Base-by-base conservation (phyloP, 2,113 vertebrate species). In the Chamaea fasciata region DNA sequence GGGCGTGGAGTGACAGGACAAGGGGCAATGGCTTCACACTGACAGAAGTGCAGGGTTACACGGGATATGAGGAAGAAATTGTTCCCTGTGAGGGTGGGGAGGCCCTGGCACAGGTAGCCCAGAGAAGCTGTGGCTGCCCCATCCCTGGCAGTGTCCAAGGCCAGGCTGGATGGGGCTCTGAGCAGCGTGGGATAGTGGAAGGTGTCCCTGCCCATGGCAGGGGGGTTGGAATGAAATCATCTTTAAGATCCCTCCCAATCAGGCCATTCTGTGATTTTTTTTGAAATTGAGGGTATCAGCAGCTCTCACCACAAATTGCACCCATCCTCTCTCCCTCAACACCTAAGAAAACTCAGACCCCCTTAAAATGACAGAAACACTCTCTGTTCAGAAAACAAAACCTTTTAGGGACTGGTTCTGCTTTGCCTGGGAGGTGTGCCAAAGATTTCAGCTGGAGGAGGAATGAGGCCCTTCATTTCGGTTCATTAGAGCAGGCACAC, bases 341-440 rank as follows among this genome's bases (percentile, higher is more conserved):
- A 94, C 18, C 67, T 77, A 93, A 59, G 83, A 74, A 94, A 93
- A 94, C n/a, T 92, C 88, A 86, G 83, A 93, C 13, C 37, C 55
- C 70, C 55, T 95, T 88, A 76, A 94, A 93, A 91, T n/a, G 46
- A 80, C 47, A 83, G 82, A 93, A 95, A 95, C 74, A 79, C 13
- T 68, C 56, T 63, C 69, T 91, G 94, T 88, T 92, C 70, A 90
- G 88, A 96, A 93, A 95, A 94, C 92, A 93, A 92, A 92, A 75
- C 96, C 88, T 93, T 96, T 90, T 93, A 96, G 79, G 92, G 95
- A 88, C 75, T 96, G 57, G 46, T 83, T 93, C 70, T 88, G 85
- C 90, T 90, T 77, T 69, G 57, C 26, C 87, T 96, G 92, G 93
- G 95, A 96, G 44, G 60, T 56, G 44, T 95, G 94, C 90, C 94